Conservation (phyloP, 2,888 invertebrate genomes). For the Cynaeus angustus region DNA sequence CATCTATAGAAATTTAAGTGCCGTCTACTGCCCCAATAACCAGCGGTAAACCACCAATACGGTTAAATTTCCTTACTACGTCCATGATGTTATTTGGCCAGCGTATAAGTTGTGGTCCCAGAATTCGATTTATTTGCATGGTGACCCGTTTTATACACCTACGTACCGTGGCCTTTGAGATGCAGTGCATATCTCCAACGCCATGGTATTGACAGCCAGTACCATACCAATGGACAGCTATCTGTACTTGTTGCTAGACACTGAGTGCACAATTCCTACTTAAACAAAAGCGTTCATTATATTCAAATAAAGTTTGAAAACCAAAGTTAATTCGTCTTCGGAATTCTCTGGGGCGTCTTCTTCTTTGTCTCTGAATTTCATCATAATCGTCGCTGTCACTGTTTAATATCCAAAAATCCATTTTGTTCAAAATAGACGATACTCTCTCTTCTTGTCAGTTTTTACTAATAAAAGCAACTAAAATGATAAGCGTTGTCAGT, state of each 20-base stretch:
- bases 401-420: no score
- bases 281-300: no score
- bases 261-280: no score
- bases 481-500: no score
- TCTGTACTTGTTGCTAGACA: slow-evolving; percentile 1
- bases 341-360: no score
- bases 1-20: slow-evolving; percentile 54
- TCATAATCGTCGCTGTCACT: no score
- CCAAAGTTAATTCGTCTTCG: no score
- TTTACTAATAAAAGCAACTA: no score
- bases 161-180: slow-evolving; percentile 56
- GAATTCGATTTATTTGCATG: not conserved
- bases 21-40: slow-evolving; percentile 48
- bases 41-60: not conserved
- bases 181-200: slow-evolving; percentile 57
- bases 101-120: not conserved
- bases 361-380: no score
- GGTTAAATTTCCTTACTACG: not conserved
- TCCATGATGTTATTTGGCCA: not conserved
- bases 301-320: no score
- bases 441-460: no score
- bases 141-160: slow-evolving; percentile 51
- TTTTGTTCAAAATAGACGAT: no score
- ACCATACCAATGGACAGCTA: slow-evolving; percentile 56
- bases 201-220: slow-evolving; percentile 52